Conservation (phyloP, 2,888 invertebrate genomes). For the Orchestes rusci region DNA sequence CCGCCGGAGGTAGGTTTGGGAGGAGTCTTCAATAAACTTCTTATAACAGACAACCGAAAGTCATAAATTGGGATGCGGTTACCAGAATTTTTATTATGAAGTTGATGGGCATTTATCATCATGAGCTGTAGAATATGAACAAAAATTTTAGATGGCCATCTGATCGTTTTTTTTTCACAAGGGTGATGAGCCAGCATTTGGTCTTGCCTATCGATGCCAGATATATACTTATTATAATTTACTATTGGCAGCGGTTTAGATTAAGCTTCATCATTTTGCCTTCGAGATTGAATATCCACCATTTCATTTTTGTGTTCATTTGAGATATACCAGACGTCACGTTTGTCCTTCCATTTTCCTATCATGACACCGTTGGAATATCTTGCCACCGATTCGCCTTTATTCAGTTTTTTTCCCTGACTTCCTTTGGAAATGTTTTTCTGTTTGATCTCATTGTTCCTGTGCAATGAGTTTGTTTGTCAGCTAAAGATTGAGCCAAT, state of each 20-base stretch:
- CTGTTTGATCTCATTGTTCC: slow-evolving; percentile 34
- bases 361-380: slow-evolving; percentile 29
- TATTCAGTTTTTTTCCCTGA: slow-evolving; percentile 27
- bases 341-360: slow-evolving; percentile 35
- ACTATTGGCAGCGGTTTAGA: slow-evolving; percentile 8
- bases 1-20: no score
- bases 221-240: slow-evolving; percentile 18
- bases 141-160: slow-evolving; percentile 29
- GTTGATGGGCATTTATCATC: slow-evolving; percentile 15
- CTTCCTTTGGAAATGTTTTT: slow-evolving; percentile 27
- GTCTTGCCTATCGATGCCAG: slow-evolving; percentile 24
- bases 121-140: slow-evolving; percentile 20
- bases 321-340: no score
- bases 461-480: no score
- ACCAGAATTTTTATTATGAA: no score
- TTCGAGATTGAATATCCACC: slow-evolving; percentile 11
- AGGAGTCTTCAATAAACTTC: no score
- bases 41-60: no score
- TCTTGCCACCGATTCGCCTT: slow-evolving; percentile 24
- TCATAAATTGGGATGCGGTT: no score
- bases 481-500: no score
- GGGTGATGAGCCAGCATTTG: slow-evolving; percentile 31
- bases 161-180: slow-evolving; percentile 21
- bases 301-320: slow-evolving; percentile 25
- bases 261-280: slow-evolving; percentile 18